Conservation (phyloP, 2,797 vertebrate genomes). For the Malacoraja senta region DNA sequence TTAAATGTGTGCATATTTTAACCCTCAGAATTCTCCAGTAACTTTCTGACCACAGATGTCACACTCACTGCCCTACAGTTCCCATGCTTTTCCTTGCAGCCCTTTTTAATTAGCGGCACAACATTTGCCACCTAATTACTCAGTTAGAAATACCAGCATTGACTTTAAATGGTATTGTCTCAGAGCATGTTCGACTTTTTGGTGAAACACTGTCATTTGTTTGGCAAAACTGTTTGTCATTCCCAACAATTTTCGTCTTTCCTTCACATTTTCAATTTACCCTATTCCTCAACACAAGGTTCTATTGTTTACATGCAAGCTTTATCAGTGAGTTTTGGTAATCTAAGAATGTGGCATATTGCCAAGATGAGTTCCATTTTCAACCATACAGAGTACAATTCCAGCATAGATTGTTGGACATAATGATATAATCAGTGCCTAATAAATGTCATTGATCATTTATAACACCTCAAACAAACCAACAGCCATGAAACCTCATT, state of each 20-base stretch:
- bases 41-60: too few species aligned
- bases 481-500: too few species aligned
- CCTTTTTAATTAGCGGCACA: too few species aligned
- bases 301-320: background rate
- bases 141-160: background rate
- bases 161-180: background rate
- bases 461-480: background rate
- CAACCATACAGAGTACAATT: background rate
- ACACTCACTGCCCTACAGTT: too few species aligned
- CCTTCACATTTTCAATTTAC: background rate
- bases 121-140: background rate
- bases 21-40: too few species aligned
- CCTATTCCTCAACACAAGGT: background rate
- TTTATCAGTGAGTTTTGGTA: background rate
- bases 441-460: background rate
- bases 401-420: background rate
- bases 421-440: background rate
- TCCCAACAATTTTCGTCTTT: background rate
- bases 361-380: background rate
- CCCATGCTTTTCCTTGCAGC: too few species aligned
- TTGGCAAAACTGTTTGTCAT: background rate
- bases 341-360: background rate
- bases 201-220: background rate
- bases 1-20: too few species aligned
- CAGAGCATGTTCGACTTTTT: too few species aligned